These are phyloP conservation scores for Girardia tigrina DNA, from an alignment of 2,888 invertebrate species.

Conservation along the genomic window DNA sequence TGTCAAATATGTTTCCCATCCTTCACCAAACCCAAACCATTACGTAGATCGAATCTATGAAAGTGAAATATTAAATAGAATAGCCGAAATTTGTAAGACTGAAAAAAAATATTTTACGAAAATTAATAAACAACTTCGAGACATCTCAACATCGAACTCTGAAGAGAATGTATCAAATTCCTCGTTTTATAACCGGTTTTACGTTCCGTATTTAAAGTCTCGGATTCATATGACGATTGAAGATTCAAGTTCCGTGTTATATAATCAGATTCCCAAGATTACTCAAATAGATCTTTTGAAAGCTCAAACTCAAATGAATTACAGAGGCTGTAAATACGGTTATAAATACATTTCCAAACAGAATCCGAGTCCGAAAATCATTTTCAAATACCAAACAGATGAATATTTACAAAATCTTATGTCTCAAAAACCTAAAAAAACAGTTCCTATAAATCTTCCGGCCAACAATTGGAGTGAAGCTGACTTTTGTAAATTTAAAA, in stretches of 20 bases:
- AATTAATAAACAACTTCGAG: background rate
- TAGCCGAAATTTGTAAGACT: background rate
- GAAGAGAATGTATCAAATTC: background rate
- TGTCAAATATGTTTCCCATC: background rate
- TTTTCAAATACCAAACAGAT: background rate
- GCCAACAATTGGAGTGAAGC: background rate
- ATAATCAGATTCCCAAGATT: background rate
- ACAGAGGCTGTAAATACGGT: too few species aligned
- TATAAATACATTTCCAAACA: background rate
- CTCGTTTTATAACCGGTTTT: background rate
- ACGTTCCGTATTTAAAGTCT: background rate
- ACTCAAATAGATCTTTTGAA: background rate
- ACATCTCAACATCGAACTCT: background rate
- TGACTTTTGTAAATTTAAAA: background rate
- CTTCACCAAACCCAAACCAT: background rate
- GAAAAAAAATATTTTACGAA: too few species aligned
- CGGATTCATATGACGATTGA: background rate
- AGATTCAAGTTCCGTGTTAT: background rate
- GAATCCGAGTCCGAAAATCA: background rate
- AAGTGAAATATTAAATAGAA: conserved; percentile 2
- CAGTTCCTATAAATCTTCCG: too few species aligned
- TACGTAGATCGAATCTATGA: background rate
- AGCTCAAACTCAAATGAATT: background rate
- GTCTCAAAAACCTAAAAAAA: background rate
- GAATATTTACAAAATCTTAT: background rate